Percentiles rank a stretch among this genome's conserved stretches.
Evolutionary conservation across 1,140 invertebrate species (phyloP).

Genomic region (Drosophila kanapiae): DNA sequence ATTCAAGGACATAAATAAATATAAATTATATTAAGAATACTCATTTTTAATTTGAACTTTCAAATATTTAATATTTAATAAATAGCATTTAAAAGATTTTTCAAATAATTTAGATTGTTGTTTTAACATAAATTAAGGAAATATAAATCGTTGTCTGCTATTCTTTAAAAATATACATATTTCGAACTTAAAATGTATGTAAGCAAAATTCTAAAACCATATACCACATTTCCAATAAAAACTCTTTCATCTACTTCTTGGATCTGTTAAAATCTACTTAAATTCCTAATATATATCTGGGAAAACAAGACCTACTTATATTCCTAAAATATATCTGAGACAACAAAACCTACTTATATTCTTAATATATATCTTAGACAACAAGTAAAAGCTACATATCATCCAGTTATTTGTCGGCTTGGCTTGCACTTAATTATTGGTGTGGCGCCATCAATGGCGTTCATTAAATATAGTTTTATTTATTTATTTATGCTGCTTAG

Average conservation of each 20-base stretch:
- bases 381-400: conserved; percentile 34
- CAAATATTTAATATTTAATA: too few relatives aligned
- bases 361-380: conserved; percentile 3
- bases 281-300: conserved; percentile 6
- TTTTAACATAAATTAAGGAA: too few relatives aligned
- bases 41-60: too few relatives aligned
- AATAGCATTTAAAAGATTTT: too few relatives aligned
- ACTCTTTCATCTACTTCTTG: background rate
- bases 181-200: background rate
- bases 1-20: background rate
- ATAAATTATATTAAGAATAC: too few relatives aligned
- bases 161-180: background rate
- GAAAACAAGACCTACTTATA: conserved; percentile 18
- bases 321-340: conserved; percentile 3
- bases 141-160: too few relatives aligned
- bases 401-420: conserved; percentile 32
- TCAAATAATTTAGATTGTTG: too few relatives aligned
- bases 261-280: background rate
- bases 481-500: conserved; percentile 39
- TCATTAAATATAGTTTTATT: conserved; percentile 52
- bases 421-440: conserved; percentile 11
- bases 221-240: background rate
- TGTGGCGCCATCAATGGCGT: conserved; percentile 28
- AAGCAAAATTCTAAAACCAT: background rate
- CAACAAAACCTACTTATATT: conserved; percentile 18